Conservation (phyloP, 1,140 invertebrate genomes). For the Coboldia fuscipes region DNA sequence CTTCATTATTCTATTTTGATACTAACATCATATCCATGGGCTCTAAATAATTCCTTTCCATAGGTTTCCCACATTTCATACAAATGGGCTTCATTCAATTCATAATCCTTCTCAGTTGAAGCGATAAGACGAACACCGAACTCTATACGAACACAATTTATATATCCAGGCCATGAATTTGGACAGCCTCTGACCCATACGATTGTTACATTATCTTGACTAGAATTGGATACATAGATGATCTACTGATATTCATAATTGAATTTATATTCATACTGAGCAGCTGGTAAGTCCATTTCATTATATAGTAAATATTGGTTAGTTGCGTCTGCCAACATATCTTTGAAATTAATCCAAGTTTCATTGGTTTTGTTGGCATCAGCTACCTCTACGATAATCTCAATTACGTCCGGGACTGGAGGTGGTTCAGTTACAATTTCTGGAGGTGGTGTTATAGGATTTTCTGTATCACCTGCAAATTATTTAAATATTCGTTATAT, state of each 20-base stretch:
- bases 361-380: background rate
- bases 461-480: background rate
- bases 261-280: no score
- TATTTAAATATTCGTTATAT: background rate
- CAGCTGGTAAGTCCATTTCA: background rate
- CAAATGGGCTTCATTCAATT: background rate
- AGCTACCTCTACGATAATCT: background rate
- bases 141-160: background rate
- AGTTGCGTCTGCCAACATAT: background rate
- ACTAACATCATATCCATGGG: no score
- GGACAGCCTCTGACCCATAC: background rate
- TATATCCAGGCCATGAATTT: background rate
- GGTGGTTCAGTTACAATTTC: no score
- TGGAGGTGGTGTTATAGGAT: background rate
- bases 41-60: background rate
- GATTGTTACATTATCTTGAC: background rate
- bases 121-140: background rate
- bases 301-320: background rate
- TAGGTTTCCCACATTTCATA: background rate
- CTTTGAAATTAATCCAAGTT: background rate
- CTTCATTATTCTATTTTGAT: no score
- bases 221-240: background rate
- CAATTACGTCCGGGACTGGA: background rate
- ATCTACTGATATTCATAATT: no score
- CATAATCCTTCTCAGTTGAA: background rate